These are phyloP conservation scores for Teleogryllus oceanicus DNA, from an alignment of 2,888 invertebrate genomes.

Conservation along the genomic window DNA sequence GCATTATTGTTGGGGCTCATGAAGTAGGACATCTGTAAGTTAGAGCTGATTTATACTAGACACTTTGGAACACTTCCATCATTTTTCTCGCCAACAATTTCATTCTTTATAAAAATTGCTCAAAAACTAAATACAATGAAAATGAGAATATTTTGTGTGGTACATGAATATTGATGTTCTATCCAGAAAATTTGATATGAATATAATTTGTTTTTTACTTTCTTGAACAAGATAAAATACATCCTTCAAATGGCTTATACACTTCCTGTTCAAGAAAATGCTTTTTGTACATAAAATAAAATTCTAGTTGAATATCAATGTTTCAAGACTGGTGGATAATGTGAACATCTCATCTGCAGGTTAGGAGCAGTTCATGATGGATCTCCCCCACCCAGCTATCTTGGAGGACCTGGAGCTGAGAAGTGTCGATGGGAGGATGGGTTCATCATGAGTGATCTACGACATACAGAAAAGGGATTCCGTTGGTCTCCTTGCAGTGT, in stretches of 20 bases:
- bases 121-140: no score
- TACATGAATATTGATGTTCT: no score
- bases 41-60: background rate
- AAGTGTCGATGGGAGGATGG: conserved; percentile 95
- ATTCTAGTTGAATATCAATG: no score
- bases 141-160: no score
- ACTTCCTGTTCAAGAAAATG: no score
- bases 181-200: no score
- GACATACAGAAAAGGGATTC: conserved; percentile 92
- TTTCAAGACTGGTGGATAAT: no score
- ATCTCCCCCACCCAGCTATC: conserved; percentile 88
- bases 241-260: no score
- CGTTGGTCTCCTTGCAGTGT: conserved; percentile 91
- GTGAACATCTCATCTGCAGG: conserved; percentile 50
- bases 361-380: conserved; percentile 95
- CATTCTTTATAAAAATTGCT: background rate
- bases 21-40: conserved; percentile 96
- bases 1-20: conserved; percentile 93
- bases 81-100: background rate
- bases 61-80: no score
- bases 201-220: no score
- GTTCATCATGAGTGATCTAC: conserved; percentile 90
- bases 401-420: conserved; percentile 91
- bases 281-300: no score
- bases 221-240: no score